A percentile compares a stretch with the other conserved stretches of the same genome.
Conservation (phyloP, 2,797 vertebrate species). For the Melanotaenia nigrans region DNA sequence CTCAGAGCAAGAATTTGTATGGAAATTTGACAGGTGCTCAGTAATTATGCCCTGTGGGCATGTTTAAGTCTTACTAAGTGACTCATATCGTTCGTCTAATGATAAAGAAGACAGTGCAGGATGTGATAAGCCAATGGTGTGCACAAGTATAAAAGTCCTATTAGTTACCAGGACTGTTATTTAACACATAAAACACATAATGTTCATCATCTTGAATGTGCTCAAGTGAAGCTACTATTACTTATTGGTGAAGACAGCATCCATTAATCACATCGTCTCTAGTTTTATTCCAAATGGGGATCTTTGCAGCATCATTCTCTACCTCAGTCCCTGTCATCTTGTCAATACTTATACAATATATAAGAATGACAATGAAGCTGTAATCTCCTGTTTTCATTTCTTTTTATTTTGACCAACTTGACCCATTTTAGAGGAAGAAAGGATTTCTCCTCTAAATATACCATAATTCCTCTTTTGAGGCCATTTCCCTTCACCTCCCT, state of each 20-base stretch:
- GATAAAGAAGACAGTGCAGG: constrained; percentile 34
- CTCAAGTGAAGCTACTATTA: background rate
- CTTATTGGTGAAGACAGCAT: background rate
- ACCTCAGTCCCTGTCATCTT: background rate
- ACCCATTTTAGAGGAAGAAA: background rate
- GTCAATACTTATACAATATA: background rate
- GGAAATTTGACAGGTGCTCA: constrained; percentile 46
- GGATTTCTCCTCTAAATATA: background rate
- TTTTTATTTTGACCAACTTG: background rate
- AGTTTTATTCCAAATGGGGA: background rate
- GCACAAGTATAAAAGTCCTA: background rate
- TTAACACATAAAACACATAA: background rate
- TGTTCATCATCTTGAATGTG: background rate
- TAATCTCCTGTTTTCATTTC: background rate
- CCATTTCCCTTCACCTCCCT: constrained; percentile 10
- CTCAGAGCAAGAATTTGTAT: background rate
- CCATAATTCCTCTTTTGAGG: background rate
- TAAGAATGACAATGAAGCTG: background rate
- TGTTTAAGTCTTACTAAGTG: constrained; percentile 40
- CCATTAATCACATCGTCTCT: background rate
- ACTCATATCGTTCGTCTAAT: constrained; percentile 48
- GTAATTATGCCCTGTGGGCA: constrained; percentile 50
- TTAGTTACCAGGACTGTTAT: background rate
- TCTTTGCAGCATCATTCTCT: background rate
- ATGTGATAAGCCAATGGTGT: constrained; percentile 30